phyloP scores from a whole-genome alignment of 2,797 vertebrate species.

The Sebastes goodei region DNA sequence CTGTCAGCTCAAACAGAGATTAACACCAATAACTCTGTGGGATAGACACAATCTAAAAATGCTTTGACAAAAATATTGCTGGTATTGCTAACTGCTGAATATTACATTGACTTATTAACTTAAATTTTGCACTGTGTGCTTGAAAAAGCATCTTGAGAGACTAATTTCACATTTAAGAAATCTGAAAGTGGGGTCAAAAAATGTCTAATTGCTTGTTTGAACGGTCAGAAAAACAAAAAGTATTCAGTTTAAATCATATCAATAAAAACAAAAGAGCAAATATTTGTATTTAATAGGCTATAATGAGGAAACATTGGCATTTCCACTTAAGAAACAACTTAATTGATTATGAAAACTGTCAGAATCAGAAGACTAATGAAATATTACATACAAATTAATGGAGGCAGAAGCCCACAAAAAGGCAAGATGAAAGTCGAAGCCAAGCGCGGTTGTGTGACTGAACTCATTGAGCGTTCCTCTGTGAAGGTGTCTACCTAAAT shows the following conservation, averaged over 20 bases:
- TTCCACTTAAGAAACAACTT: not conserved
- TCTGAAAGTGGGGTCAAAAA: not conserved
- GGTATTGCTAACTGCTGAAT: not conserved
- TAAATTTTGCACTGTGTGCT: not conserved
- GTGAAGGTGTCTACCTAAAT: constrained; percentile 23
- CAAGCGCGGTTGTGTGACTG: not conserved
- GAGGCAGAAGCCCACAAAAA: not conserved
- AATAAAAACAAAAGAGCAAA: not conserved
- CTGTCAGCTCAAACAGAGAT: not conserved
- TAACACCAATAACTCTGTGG: not conserved
- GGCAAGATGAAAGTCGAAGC: constrained; percentile 10
- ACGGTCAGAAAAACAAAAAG: not conserved
- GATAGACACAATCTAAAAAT: not conserved
- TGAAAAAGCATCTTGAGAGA: not conserved
- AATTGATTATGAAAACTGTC: not conserved
- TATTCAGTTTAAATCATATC: not conserved
- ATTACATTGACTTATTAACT: not conserved
- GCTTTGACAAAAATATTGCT: not conserved
- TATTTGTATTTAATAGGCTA: not conserved
- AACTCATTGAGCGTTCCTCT: not conserved
- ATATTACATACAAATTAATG: not conserved
- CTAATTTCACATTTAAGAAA: not conserved
- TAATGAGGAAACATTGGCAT: not conserved
- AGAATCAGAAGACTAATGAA: not conserved
- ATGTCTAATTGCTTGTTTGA: not conserved